phyloP scores from a whole-genome alignment of 2,888 invertebrate species.

The Spisula subtruncata region DNA sequence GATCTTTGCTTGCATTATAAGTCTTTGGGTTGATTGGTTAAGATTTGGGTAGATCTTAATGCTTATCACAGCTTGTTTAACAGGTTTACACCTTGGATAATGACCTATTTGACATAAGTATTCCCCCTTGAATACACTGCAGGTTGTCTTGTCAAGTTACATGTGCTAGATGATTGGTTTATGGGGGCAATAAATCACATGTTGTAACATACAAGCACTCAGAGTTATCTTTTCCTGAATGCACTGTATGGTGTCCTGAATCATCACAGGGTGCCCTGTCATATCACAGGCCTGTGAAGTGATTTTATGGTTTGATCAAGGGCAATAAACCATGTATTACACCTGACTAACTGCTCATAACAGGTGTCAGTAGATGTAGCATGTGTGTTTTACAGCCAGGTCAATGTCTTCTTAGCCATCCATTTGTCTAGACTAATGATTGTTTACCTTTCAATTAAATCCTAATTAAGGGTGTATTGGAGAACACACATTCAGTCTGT shows the following conservation, averaged over 20 bases:
- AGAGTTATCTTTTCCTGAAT: constrained; percentile 20
- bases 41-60: too few relatives aligned
- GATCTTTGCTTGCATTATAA: background rate
- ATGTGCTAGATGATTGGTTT: background rate
- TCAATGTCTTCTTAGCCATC: constrained; percentile 27
- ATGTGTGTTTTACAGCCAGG: constrained; percentile 32
- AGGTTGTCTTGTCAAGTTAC: constrained; percentile 6
- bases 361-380: constrained; percentile 30
- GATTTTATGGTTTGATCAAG: constrained; percentile 56
- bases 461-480: constrained; percentile 10
- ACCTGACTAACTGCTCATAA: constrained; percentile 47
- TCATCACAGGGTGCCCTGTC: constrained; percentile 44
- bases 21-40: background rate
- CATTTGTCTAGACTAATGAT: constrained; percentile 35
- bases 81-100: constrained; percentile 2
- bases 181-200: background rate
- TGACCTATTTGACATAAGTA: constrained; percentile 18
- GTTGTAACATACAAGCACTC: background rate
- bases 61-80: constrained; percentile 1
- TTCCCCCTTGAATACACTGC: background rate
- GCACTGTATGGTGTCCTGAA: constrained; percentile 30
- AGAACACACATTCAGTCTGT: background rate
- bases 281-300: constrained; percentile 19
- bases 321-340: constrained; percentile 62
- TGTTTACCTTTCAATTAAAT: constrained; percentile 26